A percentile compares a stretch with the other conserved stretches of the same genome.
phyloP scores from a whole-genome alignment of 2,113 vertebrate genomes.

The Papio anubis region DNA sequence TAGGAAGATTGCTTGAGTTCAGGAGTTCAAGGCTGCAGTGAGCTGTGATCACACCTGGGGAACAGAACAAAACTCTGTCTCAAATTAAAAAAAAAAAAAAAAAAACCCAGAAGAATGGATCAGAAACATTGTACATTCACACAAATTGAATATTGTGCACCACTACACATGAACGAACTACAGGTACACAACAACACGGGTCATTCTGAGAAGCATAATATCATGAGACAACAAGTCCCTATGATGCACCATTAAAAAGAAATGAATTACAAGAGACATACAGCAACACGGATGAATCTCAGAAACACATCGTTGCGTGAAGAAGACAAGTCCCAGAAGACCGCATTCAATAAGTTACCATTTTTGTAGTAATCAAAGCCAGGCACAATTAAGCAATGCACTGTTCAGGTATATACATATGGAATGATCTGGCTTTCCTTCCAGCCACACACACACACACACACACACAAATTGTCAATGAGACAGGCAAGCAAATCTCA shows the following conservation, averaged over 20 bases:
- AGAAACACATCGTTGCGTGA: background rate
- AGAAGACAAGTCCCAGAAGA: background rate
- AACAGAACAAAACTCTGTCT: too few species aligned
- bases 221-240: background rate
- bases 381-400: rapidly evolving
- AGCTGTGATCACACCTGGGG: too few species aligned
- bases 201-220: rapidly evolving
- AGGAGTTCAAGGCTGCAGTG: too few species aligned
- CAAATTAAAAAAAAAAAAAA: too few species aligned
- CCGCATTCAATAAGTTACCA: rapidly evolving
- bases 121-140: background rate
- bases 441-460: too few species aligned
- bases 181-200: rapidly evolving
- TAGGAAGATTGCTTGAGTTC: too few species aligned
- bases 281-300: rapidly evolving
- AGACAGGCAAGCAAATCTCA: rapidly evolving
- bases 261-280: background rate
- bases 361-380: background rate
- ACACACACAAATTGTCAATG: background rate
- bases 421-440: background rate
- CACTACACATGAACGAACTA: background rate
- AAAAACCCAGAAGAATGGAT: too few species aligned
- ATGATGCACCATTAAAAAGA: rapidly evolving
- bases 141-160: too few species aligned
- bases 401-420: rapidly evolving